Percentiles rank a stretch among this genome's conserved stretches.
Evolutionary conservation across 2,113 vertebrate genomes (phyloP).

Genomic region (Microtus oregoni): DNA sequence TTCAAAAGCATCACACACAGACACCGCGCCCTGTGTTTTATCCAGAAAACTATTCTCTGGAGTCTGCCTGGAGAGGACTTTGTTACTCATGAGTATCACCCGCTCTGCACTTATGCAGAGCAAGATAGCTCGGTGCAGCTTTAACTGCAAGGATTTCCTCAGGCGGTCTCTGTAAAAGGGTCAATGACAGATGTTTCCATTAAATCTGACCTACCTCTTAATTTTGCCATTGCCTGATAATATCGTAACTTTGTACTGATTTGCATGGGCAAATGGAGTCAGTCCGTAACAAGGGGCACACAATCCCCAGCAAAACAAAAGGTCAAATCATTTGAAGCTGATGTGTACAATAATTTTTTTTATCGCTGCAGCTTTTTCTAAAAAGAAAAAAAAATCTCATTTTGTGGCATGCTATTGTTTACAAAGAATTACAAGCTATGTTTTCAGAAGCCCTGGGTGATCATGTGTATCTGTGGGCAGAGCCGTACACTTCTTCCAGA

Average conservation of each 20-base stretch:
- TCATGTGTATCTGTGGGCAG: conserved; percentile 65
- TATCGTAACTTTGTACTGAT: conserved; percentile 81
- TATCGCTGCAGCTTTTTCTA: not conserved
- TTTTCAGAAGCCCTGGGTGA: conserved; percentile 67
- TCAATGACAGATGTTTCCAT: conserved; percentile 87
- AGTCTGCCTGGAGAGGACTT: conserved; percentile 60
- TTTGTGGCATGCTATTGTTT: conserved; percentile 68
- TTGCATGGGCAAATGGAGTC: conserved; percentile 83
- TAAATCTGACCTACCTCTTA: conserved; percentile 85
- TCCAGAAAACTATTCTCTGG: conserved; percentile 62
- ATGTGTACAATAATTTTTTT: conserved; percentile 74
- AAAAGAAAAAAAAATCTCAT: conserved; percentile 56
- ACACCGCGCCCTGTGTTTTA: conserved; percentile 50
- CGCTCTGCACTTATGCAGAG: conserved; percentile 1
- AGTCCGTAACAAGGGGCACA: conserved; percentile 61
- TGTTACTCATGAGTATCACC: not conserved
- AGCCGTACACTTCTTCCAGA: conserved; percentile 44
- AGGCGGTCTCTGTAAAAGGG: conserved; percentile 83
- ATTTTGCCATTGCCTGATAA: conserved; percentile 76
- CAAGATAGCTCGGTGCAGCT: conserved; percentile 52
- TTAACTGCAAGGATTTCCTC: conserved; percentile 74
- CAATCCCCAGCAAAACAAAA: conserved; percentile 67
- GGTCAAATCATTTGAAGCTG: conserved; percentile 82
- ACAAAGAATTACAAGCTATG: conserved; percentile 80
- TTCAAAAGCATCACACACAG: not conserved